A percentile compares a stretch with the other conserved stretches of the same genome.
Evolutionary conservation across 2,113 vertebrate genomes (phyloP).

Genomic region (Madoqua kirkii): DNA sequence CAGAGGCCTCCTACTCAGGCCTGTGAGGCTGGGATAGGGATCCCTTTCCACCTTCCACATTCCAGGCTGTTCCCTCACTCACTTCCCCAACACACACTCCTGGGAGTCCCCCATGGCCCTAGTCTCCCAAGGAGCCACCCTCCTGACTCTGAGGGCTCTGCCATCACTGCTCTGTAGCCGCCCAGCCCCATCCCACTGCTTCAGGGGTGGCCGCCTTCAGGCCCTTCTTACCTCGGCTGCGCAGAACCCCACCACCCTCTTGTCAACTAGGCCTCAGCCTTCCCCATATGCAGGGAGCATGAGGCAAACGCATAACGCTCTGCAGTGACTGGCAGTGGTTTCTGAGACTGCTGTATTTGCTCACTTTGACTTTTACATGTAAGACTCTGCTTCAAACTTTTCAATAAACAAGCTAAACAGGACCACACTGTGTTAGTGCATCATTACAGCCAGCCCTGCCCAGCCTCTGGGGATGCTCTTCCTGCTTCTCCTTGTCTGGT

Average conservation of each 20-base stretch:
- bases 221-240: neutral
- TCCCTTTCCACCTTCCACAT: neutral
- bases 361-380: neutral
- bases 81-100: neutral
- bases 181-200: neutral
- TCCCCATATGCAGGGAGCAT: neutral
- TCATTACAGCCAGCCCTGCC: neutral
- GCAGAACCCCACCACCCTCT: neutral
- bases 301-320: neutral
- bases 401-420: conserved; percentile 57
- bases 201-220: neutral
- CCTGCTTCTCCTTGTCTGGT: neutral
- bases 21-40: conserved; percentile 37
- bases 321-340: neutral
- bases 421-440: neutral
- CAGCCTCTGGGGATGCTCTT: neutral
- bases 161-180: neutral
- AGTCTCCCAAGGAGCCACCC: neutral
- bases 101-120: neutral
- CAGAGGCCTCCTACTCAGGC: conserved; percentile 82
- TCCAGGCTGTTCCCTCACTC: neutral
- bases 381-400: conserved; percentile 27
- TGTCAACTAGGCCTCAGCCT: neutral
- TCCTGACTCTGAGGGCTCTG: neutral
- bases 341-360: neutral